These are phyloP conservation scores for Phyllostomus hastatus DNA, from an alignment of 2,113 vertebrate species.

Conservation along the genomic window DNA sequence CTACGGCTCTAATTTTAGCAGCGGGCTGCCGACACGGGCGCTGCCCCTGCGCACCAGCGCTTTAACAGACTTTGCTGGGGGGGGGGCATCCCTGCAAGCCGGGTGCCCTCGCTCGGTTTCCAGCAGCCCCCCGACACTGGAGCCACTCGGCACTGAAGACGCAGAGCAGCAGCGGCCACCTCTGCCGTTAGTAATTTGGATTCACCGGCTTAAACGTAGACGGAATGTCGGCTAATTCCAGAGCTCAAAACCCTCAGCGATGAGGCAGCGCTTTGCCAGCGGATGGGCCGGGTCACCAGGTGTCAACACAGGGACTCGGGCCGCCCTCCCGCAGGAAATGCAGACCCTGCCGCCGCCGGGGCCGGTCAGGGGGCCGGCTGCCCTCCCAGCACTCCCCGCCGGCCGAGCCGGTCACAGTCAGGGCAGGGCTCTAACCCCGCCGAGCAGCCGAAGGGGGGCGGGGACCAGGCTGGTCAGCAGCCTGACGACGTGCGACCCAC, in stretches of 20 bases:
- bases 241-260: background rate
- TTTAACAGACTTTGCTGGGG: background rate
- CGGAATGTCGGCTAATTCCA: background rate
- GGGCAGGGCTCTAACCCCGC: background rate
- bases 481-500: rapidly evolving
- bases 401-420: background rate
- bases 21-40: constrained; percentile 15
- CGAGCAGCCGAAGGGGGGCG: background rate
- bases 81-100: background rate
- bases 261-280: background rate
- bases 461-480: rapidly evolving
- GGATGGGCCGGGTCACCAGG: background rate
- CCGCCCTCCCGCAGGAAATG: background rate
- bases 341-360: background rate
- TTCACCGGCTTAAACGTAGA: background rate
- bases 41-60: background rate
- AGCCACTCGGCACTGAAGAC: background rate
- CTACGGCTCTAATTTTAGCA: constrained; percentile 28
- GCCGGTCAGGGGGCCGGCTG: no score
- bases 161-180: background rate
- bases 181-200: background rate
- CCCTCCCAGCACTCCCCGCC: background rate
- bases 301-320: background rate
- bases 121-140: background rate
- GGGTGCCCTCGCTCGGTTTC: background rate